phyloP scores from a whole-genome alignment of 2,797 vertebrate genomes.

The Tapera naevia region DNA sequence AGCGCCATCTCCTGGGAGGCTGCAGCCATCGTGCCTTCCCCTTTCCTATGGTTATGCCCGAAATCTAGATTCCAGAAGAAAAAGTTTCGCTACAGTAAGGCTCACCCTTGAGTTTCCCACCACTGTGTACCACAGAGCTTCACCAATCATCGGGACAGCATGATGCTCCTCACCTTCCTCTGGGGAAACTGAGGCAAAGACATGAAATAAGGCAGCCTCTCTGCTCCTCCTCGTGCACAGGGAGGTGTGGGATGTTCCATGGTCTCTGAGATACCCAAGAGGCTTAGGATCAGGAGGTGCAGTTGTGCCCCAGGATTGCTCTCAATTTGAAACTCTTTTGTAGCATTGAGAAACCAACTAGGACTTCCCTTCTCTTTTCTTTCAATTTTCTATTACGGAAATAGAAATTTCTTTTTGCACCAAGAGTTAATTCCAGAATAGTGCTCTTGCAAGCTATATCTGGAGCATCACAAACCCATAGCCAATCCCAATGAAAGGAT shows the following conservation, averaged over 20 bases:
- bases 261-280: background rate
- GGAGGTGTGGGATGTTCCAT: accelerated
- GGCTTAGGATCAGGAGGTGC: background rate
- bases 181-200: background rate
- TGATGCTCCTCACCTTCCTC: background rate
- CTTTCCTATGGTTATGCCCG: background rate
- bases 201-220: background rate
- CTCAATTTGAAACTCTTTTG: background rate
- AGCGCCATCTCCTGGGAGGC: constrained; percentile 61
- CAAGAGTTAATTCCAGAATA: background rate
- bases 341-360: accelerated
- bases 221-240: accelerated
- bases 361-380: background rate
- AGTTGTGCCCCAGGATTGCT: background rate
- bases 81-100: background rate
- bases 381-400: background rate
- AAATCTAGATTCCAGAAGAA: background rate
- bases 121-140: background rate
- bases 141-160: too few relatives aligned
- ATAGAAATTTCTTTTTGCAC: background rate
- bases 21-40: background rate
- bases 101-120: background rate
- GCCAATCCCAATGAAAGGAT: background rate
- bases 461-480: background rate
- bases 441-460: background rate